phyloP scores from a whole-genome alignment of 2,113 vertebrate genomes.

The Phasianus colchicus region DNA sequence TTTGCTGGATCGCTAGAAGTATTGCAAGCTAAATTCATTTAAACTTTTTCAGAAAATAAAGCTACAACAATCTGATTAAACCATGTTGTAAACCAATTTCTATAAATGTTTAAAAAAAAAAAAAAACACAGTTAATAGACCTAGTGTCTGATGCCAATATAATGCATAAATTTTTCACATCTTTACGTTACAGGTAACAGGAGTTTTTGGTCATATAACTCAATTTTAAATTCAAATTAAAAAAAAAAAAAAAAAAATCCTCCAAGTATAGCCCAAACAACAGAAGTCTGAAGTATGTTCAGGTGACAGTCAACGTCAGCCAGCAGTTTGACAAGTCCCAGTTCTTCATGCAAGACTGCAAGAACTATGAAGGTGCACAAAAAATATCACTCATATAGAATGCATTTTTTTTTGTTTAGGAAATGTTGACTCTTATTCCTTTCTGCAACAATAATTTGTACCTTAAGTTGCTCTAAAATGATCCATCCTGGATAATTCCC shows the following conservation, averaged over 20 bases:
- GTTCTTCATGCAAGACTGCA: neutral
- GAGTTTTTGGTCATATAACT: neutral
- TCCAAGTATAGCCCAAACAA: neutral
- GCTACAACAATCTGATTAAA: neutral
- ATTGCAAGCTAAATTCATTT: neutral
- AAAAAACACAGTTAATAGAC: neutral
- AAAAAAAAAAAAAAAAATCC: neutral
- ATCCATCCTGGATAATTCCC: neutral
- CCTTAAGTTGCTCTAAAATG: neutral
- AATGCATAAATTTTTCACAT: neutral
- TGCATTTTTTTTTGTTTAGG: neutral
- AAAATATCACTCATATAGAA: neutral
- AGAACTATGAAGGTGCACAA: neutral
- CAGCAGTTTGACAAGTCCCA: neutral
- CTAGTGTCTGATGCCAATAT: neutral
- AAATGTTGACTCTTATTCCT: neutral
- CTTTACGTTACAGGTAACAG: rapidly evolving
- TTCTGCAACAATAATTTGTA: neutral
- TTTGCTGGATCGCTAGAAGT: neutral
- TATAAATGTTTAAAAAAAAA: neutral
- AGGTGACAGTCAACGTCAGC: neutral
- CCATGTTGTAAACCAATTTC: neutral
- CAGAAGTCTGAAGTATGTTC: neutral
- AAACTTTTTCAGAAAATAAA: neutral
- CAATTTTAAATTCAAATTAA: neutral